Percentiles rank a stretch among this genome's conserved stretches.
Conservation (phyloP, 2,113 vertebrate genomes). For the Cricetomys ansorgei region DNA sequence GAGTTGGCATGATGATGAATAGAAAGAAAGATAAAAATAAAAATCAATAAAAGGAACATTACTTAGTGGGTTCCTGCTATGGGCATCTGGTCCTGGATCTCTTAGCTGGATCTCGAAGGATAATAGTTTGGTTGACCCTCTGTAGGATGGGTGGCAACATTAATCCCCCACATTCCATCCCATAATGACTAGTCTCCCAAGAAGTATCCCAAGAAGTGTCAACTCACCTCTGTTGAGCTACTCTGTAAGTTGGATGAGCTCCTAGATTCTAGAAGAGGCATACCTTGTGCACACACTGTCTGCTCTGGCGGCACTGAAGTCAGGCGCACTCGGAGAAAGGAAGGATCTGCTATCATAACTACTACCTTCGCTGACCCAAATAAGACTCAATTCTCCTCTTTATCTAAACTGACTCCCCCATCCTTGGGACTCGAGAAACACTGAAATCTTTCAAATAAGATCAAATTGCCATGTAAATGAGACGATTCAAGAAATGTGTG, state of each 20-base stretch:
- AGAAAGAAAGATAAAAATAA: neutral
- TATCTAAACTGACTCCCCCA: neutral
- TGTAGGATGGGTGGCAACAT: neutral
- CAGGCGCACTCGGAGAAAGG: too few species aligned
- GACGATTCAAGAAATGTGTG: neutral
- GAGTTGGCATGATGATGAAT: neutral
- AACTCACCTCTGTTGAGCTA: neutral
- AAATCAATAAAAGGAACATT: neutral
- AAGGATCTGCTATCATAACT: neutral
- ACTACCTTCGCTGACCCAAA: neutral
- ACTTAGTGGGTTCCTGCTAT: neutral
- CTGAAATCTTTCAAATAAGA: neutral
- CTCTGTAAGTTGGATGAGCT: neutral
- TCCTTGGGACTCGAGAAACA: neutral
- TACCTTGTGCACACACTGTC: neutral
- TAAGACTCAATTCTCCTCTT: neutral
- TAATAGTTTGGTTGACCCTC: neutral
- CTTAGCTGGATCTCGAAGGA: neutral
- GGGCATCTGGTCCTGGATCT: neutral
- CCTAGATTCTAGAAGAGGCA: neutral
- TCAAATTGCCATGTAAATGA: neutral
- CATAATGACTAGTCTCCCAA: neutral
- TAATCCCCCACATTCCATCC: fast-evolving
- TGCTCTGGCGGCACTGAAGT: neutral
- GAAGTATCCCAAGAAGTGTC: neutral